Percentiles rank a stretch among this genome's conserved stretches.
Conservation (phyloP, 2,797 vertebrate genomes). For the Poeciliopsis presidionis region DNA sequence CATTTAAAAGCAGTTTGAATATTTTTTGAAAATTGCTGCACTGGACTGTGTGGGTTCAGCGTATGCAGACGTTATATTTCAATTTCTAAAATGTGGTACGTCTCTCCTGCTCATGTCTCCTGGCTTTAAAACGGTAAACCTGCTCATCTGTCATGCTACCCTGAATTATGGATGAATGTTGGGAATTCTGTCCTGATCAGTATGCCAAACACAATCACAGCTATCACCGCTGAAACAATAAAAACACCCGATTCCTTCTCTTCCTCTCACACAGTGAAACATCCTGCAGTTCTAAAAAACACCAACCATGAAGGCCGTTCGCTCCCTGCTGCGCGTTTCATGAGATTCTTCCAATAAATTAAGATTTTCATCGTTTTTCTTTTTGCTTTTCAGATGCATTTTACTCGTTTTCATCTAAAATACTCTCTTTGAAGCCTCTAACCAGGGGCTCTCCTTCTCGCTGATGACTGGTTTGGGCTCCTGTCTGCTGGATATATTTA, state of each 20-base stretch:
- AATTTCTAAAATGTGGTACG: not conserved
- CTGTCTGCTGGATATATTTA: conserved; percentile 57
- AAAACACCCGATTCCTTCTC: conserved; percentile 20
- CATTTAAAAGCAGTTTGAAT: not conserved
- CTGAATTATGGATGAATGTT: conserved; percentile 67
- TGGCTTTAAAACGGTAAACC: conserved; percentile 45
- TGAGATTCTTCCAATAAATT: not conserved
- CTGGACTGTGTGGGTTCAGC: too few species aligned
- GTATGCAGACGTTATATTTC: not conserved
- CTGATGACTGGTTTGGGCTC: conserved; percentile 40
- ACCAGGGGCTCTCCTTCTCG: conserved; percentile 26
- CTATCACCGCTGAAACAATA: conserved; percentile 37
- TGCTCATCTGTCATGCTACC: conserved; percentile 56
- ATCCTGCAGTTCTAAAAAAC: not conserved
- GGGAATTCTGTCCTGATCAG: conserved; percentile 65
- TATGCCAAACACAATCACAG: conserved; percentile 52
- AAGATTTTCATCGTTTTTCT: conserved; percentile 14
- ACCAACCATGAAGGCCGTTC: not conserved
- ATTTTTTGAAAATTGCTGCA: not conserved
- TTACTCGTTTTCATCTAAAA: conserved; percentile 23
- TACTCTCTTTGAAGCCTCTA: conserved; percentile 57
- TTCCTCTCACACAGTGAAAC: not conserved
- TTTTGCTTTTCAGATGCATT: conserved; percentile 25
- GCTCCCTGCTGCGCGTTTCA: conserved; percentile 2
- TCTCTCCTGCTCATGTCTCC: not conserved